These are phyloP conservation scores for Intellagama lesueurii DNA, from an alignment of 2,797 vertebrate species.

Conservation along the genomic window DNA sequence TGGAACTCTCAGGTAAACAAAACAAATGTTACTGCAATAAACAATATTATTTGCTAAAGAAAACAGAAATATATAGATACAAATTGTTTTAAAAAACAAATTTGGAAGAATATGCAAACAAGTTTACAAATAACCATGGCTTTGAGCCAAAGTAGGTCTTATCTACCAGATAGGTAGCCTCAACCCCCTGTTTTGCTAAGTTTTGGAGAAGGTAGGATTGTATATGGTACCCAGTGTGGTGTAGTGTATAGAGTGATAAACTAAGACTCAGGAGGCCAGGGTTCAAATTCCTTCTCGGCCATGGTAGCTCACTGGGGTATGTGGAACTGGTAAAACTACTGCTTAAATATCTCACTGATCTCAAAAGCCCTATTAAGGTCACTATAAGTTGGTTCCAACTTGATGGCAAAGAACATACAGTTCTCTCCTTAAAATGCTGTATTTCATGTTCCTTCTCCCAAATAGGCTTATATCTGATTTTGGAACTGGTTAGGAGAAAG, in stretches of 20 bases:
- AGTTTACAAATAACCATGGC: not conserved
- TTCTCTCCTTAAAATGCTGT: too few relatives aligned
- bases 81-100: not conserved
- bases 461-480: not conserved
- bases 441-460: not conserved
- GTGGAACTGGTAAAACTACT: too few relatives aligned
- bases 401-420: too few relatives aligned
- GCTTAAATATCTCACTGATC: too few relatives aligned
- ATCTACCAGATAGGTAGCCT: not conserved
- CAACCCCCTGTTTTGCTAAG: not conserved
- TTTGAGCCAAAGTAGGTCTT: not conserved
- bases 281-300: too few relatives aligned
- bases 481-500: not conserved
- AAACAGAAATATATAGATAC: not conserved
- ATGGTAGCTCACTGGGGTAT: too few relatives aligned
- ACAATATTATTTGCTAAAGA: not conserved
- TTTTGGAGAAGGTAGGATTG: too few relatives aligned
- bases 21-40: not conserved
- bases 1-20: not conserved
- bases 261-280: too few relatives aligned
- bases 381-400: too few relatives aligned
- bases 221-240: not conserved
- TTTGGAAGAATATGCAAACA: not conserved
- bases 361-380: too few relatives aligned
- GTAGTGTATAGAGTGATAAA: too few relatives aligned